Conservation (phyloP, 2,797 vertebrate genomes). For the Alauda arvensis region DNA sequence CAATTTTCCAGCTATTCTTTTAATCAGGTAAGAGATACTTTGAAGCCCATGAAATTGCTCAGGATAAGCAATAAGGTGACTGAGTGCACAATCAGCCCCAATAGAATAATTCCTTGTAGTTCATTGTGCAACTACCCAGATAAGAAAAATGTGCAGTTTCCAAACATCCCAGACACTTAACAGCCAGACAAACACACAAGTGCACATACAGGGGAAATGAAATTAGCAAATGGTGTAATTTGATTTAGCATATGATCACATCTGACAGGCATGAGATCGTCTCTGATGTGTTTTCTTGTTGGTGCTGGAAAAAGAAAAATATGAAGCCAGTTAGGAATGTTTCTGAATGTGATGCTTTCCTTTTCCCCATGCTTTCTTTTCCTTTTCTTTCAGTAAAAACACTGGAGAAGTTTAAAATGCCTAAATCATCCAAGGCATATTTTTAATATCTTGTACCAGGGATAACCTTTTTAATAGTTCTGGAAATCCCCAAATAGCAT, state of each 20-base stretch:
- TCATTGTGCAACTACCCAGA: neutral
- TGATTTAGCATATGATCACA: constrained; percentile 11
- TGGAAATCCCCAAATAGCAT: constrained; percentile 49
- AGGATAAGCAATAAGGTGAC: neutral
- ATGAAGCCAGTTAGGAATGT: neutral
- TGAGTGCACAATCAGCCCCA: neutral
- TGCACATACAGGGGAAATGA: neutral
- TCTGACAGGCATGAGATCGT: neutral
- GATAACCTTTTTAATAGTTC: constrained; percentile 63
- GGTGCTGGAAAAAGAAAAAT: neutral
- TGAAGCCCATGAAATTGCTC: neutral
- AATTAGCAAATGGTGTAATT: constrained; percentile 25
- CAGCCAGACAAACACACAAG: neutral
- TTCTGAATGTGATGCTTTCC: neutral
- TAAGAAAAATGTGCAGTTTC: neutral
- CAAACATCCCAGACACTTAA: neutral
- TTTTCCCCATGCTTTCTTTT: neutral
- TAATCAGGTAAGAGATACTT: neutral
- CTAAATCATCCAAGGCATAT: constrained; percentile 51
- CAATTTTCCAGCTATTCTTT: neutral
- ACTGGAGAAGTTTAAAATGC: constrained; percentile 34
- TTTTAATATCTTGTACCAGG: constrained; percentile 65
- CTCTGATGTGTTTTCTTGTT: neutral
- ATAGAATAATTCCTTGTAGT: neutral
- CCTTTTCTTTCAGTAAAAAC: constrained; percentile 11